phyloP scores from a whole-genome alignment of 1,140 invertebrate species.

The Neodiprion fabricii region DNA sequence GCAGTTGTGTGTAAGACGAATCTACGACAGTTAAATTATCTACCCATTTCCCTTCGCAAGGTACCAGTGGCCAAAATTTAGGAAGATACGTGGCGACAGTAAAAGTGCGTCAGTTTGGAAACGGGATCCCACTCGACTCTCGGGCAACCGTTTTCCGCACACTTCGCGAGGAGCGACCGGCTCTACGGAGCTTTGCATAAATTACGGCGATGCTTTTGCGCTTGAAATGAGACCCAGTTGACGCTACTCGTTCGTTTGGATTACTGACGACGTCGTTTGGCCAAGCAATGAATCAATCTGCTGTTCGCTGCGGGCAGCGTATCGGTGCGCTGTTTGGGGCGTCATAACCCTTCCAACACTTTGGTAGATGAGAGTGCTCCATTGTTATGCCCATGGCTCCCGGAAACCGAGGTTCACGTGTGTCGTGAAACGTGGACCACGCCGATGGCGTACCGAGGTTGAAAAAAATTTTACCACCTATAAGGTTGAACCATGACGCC shows the following conservation, averaged over 20 bases:
- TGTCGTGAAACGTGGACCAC: not conserved
- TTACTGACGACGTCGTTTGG: not conserved
- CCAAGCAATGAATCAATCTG: not conserved
- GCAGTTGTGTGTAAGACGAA: no score
- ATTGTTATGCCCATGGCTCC: not conserved
- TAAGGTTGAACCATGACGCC: no score
- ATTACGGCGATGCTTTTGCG: not conserved
- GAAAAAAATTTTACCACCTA: no score
- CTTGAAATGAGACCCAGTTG: not conserved
- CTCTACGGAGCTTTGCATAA: not conserved
- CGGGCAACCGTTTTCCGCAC: no score
- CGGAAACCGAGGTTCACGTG: not conserved
- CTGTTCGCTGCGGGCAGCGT: not conserved
- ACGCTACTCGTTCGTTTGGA: conserved; percentile 3
- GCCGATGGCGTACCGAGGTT: no score
- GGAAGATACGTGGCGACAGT: no score
- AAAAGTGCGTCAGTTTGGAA: no score
- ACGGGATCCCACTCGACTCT: no score
- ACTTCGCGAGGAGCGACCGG: not conserved
- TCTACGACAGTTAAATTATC: no score
- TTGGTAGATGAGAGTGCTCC: not conserved
- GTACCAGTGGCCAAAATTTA: no score
- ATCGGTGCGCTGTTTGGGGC: not conserved
- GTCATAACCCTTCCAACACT: not conserved
- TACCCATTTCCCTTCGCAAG: no score